Percentiles rank a stretch among this genome's conserved stretches.
Conservation (phyloP, 1,140 invertebrate genomes). For the Leptinotarsa lineolata region DNA sequence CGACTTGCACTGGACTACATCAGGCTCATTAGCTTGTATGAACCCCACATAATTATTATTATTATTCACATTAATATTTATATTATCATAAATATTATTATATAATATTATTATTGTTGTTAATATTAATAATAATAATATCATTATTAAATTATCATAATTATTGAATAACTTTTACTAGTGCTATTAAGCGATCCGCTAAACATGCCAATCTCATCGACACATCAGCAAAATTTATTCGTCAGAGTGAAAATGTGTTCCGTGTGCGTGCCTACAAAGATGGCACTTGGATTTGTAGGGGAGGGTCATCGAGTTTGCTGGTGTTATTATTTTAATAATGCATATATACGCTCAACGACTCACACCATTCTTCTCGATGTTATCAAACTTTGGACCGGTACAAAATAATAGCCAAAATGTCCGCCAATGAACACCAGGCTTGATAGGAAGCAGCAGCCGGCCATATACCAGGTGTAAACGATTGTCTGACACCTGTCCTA, state of each 20-base stretch:
- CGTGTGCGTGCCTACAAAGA: background rate
- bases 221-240: background rate
- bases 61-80: no score
- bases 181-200: no score
- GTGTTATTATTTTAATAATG: slow-evolving; percentile 17
- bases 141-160: no score
- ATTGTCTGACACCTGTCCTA: slow-evolving; percentile 38
- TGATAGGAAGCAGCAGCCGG: slow-evolving; percentile 30
- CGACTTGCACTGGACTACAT: no score
- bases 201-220: no score
- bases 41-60: no score
- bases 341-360: background rate
- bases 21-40: no score
- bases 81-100: no score
- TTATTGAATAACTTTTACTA: no score
- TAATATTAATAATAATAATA: no score
- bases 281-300: background rate
- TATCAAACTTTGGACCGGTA: slow-evolving; percentile 12
- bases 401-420: slow-evolving; percentile 23
- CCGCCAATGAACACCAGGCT: slow-evolving; percentile 30
- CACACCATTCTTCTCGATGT: slow-evolving; percentile 14
- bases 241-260: background rate
- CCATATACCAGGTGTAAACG: slow-evolving; percentile 37
- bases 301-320: background rate
- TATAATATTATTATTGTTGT: no score